phyloP scores from a whole-genome alignment of 2,888 invertebrate species.

The Hoplodrina ambigua region DNA sequence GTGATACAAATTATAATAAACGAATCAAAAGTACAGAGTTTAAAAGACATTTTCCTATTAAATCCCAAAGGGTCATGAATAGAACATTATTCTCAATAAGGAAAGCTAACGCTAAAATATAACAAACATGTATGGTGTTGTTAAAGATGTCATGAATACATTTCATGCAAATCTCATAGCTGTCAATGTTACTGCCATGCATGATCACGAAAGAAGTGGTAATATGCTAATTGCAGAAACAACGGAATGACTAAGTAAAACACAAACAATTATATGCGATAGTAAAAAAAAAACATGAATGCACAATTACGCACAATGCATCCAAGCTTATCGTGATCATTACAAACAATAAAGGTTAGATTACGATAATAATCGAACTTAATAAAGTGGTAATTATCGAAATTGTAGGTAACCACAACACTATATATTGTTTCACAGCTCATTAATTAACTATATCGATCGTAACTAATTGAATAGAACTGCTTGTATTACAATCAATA shows the following conservation, averaged over 20 bases:
- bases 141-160: too few species aligned
- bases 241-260: neutral
- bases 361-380: constrained; percentile 25
- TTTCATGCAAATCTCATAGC: neutral
- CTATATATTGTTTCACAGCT: constrained; percentile 60
- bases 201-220: neutral
- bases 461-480: constrained; percentile 79
- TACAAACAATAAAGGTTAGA: constrained; percentile 8
- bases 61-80: neutral
- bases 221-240: neutral
- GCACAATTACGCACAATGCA: neutral
- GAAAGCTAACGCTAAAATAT: too few species aligned
- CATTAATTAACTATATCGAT: constrained; percentile 62
- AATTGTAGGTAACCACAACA: constrained; percentile 50
- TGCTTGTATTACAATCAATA: constrained; percentile 79
- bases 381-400: constrained; percentile 43
- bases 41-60: too few species aligned
- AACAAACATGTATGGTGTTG: too few species aligned
- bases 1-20: neutral
- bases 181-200: neutral
- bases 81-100: neutral
- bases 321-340: neutral
- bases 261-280: neutral
- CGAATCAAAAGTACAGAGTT: neutral
- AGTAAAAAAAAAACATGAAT: neutral